Conservation (phyloP, 37 sponge, comb jelly and placozoan species). For the Aplysina aerophoba region DNA sequence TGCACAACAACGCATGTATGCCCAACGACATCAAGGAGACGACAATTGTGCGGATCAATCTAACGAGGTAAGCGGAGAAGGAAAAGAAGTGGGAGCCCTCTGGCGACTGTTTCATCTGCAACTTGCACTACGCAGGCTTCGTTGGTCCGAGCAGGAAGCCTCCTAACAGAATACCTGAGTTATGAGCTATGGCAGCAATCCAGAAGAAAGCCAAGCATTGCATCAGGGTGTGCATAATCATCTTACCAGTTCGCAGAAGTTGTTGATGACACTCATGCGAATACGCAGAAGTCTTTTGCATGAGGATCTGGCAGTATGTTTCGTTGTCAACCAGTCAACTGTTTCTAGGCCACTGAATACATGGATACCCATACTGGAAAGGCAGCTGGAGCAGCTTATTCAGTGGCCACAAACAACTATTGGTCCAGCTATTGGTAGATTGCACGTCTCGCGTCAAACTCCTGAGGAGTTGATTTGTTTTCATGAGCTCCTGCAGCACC, state of each 20-base stretch:
- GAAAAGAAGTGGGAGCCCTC: conserved; percentile 4
- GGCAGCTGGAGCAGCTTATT: not conserved
- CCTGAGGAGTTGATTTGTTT: conserved; percentile 46
- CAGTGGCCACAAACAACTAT: not conserved
- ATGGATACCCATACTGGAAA: no score
- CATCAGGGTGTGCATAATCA: no score
- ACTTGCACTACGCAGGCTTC: conserved; percentile 8
- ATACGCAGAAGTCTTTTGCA: not conserved
- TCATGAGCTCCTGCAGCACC: no score
- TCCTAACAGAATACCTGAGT: not conserved
- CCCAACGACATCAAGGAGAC: not conserved
- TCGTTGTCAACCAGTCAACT: no score
- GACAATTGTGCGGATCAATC: no score
- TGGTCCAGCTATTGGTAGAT: not conserved
- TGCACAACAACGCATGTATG: conserved; percentile 4
- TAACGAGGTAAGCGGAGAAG: no score
- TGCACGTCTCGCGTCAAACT: conserved; percentile 42
- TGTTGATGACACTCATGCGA: no score
- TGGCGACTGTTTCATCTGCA: not conserved
- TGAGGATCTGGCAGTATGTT: no score
- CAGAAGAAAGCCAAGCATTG: no score
- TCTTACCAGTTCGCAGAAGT: no score
- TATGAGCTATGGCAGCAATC: no score
- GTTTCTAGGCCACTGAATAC: no score
- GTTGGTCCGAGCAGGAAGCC: not conserved